Conservation (phyloP, 2,797 vertebrate genomes). For the Rallus crepitans region DNA sequence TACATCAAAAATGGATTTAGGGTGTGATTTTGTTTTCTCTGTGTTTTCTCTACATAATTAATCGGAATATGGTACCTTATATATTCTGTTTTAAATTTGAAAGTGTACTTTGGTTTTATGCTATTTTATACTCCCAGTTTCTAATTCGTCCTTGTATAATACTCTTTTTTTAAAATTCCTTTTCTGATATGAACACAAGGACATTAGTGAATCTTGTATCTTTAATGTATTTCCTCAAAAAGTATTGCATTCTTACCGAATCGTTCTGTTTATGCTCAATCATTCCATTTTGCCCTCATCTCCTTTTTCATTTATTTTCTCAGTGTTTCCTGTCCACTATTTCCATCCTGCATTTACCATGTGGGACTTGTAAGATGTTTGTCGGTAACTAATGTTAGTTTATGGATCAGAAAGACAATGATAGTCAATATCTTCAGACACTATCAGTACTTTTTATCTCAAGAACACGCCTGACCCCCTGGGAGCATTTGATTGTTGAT, state of each 20-base stretch:
- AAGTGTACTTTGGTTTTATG: conserved; percentile 59
- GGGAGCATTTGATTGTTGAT: conserved; percentile 46
- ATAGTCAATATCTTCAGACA: conserved; percentile 44
- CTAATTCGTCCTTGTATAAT: conserved; percentile 1
- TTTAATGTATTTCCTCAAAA: conserved; percentile 20
- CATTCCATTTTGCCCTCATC: not conserved
- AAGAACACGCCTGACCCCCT: not conserved
- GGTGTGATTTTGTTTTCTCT: conserved; percentile 93
- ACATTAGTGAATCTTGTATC: not conserved
- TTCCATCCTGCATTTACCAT: not conserved
- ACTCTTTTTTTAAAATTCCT: not conserved
- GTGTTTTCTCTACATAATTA: conserved; percentile 88
- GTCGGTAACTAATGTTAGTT: conserved; percentile 19
- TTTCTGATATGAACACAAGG: not conserved
- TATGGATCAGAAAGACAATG: conserved; percentile 26
- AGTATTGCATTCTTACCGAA: not conserved
- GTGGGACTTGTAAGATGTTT: not conserved
- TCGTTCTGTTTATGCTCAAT: not conserved
- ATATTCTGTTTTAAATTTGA: conserved; percentile 64
- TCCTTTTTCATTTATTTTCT: not conserved
- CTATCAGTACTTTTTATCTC: conserved; percentile 21
- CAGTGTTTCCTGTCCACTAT: not conserved
- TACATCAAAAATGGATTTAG: conserved; percentile 97
- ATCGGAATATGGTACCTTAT: conserved; percentile 83
- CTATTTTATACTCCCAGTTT: conserved; percentile 49